Evolutionary conservation across 2,797 vertebrate species (phyloP).

Genomic region (Melanotaenia pygmaea): DNA sequence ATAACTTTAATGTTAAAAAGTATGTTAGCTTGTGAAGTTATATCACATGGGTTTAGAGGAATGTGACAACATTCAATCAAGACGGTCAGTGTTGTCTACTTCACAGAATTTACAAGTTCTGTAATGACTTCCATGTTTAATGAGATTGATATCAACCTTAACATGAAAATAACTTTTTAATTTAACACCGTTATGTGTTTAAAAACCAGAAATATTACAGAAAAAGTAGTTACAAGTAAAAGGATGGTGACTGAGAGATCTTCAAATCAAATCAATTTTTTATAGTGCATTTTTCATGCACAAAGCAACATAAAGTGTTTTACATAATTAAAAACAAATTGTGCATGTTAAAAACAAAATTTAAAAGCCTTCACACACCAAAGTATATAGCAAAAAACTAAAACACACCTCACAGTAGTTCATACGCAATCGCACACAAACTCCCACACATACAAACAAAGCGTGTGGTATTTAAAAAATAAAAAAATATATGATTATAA

Average conservation of each 20-base stretch:
- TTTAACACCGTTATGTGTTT: not conserved
- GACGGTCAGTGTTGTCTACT: not conserved
- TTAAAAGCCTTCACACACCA: too few relatives aligned
- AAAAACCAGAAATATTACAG: not conserved
- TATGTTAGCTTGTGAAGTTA: not conserved
- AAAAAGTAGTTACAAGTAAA: not conserved
- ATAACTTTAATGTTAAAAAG: constrained; percentile 20
- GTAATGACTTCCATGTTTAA: not conserved
- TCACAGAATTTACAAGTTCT: not conserved
- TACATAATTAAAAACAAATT: too few relatives aligned
- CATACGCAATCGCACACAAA: too few relatives aligned
- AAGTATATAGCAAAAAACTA: too few relatives aligned
- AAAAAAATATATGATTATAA: too few relatives aligned
- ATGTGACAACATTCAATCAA: not conserved
- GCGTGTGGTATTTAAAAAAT: too few relatives aligned
- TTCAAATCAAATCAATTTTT: not conserved
- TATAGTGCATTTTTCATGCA: too few relatives aligned
- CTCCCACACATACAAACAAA: too few relatives aligned
- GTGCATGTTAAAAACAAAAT: too few relatives aligned
- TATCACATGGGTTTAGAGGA: not conserved
- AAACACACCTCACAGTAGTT: too few relatives aligned
- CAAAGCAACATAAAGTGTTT: too few relatives aligned
- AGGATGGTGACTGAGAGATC: not conserved
- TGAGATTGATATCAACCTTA: not conserved
- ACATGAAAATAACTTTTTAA: not conserved